phyloP scores from a whole-genome alignment of 1,140 invertebrate genomes.

The Zaprionus gabonicus region DNA sequence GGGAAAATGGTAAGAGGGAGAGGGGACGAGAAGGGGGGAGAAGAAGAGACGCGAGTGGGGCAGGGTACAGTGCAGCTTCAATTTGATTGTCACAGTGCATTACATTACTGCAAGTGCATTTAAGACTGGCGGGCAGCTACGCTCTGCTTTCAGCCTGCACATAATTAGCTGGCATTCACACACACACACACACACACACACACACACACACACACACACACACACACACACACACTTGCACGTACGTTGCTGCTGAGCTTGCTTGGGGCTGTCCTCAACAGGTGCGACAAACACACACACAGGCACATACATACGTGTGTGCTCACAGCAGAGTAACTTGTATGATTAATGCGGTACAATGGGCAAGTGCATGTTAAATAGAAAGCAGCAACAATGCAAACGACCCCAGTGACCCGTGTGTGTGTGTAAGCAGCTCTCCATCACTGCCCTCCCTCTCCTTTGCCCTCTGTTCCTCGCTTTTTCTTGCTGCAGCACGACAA shows the following conservation, averaged over 20 bases:
- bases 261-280: constrained; percentile 31
- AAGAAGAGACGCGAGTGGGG: constrained; percentile 4
- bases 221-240: neutral
- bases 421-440: constrained; percentile 4
- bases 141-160: constrained; percentile 42
- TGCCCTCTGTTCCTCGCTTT: neutral
- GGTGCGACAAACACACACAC: constrained; percentile 28
- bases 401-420: constrained; percentile 36
- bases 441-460: neutral
- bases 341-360: constrained; percentile 64
- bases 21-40: too few relatives aligned
- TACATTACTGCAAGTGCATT: neutral
- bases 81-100: constrained; percentile 3
- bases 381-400: constrained; percentile 58
- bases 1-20: neutral
- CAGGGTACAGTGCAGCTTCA: constrained; percentile 43
- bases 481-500: neutral
- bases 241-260: neutral
- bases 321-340: constrained; percentile 18
- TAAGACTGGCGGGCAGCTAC: neutral
- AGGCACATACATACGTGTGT: neutral
- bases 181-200: neutral
- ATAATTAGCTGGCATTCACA: constrained; percentile 52
- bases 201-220: constrained; percentile 3
- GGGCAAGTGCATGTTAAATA: constrained; percentile 74